These are phyloP conservation scores for Amazona ochrocephala DNA, from an alignment of 2,797 vertebrate species.

Conservation along the genomic window DNA sequence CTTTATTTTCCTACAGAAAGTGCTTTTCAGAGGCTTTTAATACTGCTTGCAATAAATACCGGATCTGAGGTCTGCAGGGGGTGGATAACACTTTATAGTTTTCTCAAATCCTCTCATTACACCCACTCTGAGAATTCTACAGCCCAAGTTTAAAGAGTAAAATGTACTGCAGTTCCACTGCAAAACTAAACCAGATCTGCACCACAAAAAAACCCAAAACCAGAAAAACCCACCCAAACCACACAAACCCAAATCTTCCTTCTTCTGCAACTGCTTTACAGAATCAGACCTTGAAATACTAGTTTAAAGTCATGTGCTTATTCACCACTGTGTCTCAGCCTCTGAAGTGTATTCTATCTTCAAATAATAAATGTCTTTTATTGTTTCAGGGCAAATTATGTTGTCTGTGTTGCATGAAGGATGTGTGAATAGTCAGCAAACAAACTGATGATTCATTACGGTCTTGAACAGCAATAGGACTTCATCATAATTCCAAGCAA, in stretches of 20 bases:
- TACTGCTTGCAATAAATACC: neutral
- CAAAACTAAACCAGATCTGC: neutral
- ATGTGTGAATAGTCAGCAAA: constrained; percentile 36
- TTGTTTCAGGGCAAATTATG: constrained; percentile 2
- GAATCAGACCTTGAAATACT: neutral
- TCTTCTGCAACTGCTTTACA: neutral
- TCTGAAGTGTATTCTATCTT: neutral
- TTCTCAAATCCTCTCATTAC: constrained; percentile 37
- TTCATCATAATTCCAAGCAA: constrained; percentile 46
- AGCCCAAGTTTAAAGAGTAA: neutral
- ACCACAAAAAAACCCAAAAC: accelerated
- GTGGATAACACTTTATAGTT: neutral
- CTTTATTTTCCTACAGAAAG: neutral
- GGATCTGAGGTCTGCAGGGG: constrained; percentile 1
- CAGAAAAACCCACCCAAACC: neutral
- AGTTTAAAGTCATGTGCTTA: neutral
- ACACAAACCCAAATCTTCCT: neutral
- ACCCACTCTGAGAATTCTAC: neutral
- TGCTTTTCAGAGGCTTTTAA: constrained; percentile 21
- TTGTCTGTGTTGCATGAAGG: neutral
- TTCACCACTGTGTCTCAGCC: neutral
- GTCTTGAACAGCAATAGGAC: constrained; percentile 3
- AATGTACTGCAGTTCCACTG: neutral
- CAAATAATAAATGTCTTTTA: neutral
- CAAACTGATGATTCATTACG: constrained; percentile 22